These are phyloP conservation scores for Hydrolagus colliei DNA, from an alignment of 2,797 vertebrate genomes.

Conservation along the genomic window DNA sequence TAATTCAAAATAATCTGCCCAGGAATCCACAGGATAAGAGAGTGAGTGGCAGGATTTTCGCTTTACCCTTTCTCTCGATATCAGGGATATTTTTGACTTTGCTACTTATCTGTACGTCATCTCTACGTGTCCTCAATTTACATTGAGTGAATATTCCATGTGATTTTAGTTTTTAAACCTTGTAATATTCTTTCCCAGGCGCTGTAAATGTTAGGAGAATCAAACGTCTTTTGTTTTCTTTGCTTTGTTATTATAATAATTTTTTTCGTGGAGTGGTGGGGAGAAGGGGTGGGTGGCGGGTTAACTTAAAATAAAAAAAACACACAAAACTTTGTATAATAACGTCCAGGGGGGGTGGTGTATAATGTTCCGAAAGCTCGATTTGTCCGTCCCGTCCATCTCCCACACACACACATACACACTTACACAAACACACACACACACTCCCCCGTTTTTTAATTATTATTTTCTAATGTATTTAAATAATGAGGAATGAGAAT, in stretches of 20 bases:
- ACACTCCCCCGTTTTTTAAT: conserved; percentile 4
- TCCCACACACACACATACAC: no score
- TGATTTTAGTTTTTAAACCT: conserved; percentile 37
- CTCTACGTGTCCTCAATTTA: conserved; percentile 35
- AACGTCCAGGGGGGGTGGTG: conserved; percentile 1
- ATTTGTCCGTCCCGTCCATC: no score
- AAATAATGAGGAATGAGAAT: conserved; percentile 9
- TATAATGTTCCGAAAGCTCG: conserved; percentile 21
- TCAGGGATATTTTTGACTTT: conserved; percentile 50
- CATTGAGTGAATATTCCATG: conserved; percentile 39
- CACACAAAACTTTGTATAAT: conserved; percentile 16
- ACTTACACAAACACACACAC: no score
- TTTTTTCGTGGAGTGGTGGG: no score
- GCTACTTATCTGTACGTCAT: conserved; percentile 33
- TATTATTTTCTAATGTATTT: conserved; percentile 31
- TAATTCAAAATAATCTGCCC: conserved; percentile 33
- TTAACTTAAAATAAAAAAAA: neutral
- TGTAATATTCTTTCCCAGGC: neutral
- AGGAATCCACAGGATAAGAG: conserved; percentile 34
- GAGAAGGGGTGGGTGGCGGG: no score
- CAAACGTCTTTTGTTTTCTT: neutral
- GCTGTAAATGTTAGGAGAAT: conserved; percentile 24
- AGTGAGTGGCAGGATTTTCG: conserved; percentile 37
- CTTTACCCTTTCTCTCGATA: conserved; percentile 42
- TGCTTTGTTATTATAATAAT: no score